Evolutionary conservation across 2,888 invertebrate genomes (phyloP).

Genomic region (Dryococelus australis): DNA sequence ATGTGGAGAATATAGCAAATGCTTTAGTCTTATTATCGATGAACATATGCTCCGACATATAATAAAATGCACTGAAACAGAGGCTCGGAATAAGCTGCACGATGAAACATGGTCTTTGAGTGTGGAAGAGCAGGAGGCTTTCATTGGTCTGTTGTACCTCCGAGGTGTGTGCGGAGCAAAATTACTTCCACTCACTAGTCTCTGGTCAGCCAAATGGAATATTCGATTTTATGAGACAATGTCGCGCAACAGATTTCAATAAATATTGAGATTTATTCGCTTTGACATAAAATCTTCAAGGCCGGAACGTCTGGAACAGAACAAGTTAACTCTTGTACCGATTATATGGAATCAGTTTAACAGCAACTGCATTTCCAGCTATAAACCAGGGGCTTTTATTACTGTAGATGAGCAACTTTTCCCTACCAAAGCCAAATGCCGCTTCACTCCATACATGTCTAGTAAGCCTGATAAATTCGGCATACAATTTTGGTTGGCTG

Average conservation of each 20-base stretch:
- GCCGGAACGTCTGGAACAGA: background rate
- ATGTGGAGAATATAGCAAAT: background rate
- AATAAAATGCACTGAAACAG: background rate
- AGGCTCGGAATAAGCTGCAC: no score
- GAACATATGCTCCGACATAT: background rate
- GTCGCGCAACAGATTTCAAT: background rate
- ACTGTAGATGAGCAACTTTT: background rate
- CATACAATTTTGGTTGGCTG: background rate
- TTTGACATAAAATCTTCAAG: conserved; percentile 4
- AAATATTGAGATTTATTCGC: background rate
- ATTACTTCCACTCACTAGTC: background rate
- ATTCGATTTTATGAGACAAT: background rate
- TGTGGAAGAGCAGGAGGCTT: background rate
- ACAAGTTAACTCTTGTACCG: background rate
- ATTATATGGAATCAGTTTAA: background rate
- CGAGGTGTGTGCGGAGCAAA: background rate
- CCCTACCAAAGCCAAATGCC: background rate
- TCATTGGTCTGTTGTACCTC: background rate
- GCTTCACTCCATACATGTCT: background rate
- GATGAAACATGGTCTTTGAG: background rate
- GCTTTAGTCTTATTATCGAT: background rate
- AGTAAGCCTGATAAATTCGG: background rate
- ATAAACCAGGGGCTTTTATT: background rate
- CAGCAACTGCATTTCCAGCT: background rate
- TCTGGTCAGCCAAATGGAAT: conserved; percentile 9